Percentiles rank a stretch among this genome's conserved stretches.
Conservation (phyloP, 2,113 vertebrate genomes). For the Oncorhynchus mykiss region DNA sequence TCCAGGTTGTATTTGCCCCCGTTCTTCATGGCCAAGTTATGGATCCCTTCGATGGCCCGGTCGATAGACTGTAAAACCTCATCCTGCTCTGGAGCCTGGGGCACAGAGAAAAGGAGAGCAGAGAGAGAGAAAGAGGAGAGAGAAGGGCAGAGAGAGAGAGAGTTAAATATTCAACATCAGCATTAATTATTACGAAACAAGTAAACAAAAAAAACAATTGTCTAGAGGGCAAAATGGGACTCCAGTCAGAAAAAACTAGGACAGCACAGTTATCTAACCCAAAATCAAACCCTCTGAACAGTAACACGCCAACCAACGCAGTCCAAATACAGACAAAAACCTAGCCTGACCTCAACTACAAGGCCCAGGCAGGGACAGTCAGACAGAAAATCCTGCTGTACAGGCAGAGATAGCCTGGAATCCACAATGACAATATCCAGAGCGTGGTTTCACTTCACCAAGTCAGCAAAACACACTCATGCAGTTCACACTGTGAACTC, state of each 20-base stretch:
- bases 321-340: too few relatives aligned
- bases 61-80: conserved; percentile 96
- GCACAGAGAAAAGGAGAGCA: background rate
- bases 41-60: conserved; percentile 94
- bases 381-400: too few relatives aligned
- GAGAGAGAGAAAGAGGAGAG: too few relatives aligned
- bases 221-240: conserved; percentile 36
- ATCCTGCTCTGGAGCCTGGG: conserved; percentile 93
- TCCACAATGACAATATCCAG: too few relatives aligned
- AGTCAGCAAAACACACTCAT: too few relatives aligned
- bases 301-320: conserved; percentile 3
- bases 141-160: too few relatives aligned
- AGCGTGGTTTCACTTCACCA: too few relatives aligned
- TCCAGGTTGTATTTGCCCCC: conserved; percentile 97
- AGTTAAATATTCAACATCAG: conserved; percentile 49
- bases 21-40: conserved; percentile 93
- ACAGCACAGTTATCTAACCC: conserved; percentile 53
- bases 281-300: conserved; percentile 27
- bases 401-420: too few relatives aligned
- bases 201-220: conserved; percentile 18
- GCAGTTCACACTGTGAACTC: too few relatives aligned
- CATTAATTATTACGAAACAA: conserved; percentile 38
- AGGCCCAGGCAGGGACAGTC: too few relatives aligned
- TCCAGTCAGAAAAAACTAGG: conserved; percentile 52
- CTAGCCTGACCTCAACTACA: too few relatives aligned